Percentiles rank a stretch among this genome's conserved stretches.
phyloP scores from a whole-genome alignment of 2,888 invertebrate genomes.

The Standfussiana lucernea region DNA sequence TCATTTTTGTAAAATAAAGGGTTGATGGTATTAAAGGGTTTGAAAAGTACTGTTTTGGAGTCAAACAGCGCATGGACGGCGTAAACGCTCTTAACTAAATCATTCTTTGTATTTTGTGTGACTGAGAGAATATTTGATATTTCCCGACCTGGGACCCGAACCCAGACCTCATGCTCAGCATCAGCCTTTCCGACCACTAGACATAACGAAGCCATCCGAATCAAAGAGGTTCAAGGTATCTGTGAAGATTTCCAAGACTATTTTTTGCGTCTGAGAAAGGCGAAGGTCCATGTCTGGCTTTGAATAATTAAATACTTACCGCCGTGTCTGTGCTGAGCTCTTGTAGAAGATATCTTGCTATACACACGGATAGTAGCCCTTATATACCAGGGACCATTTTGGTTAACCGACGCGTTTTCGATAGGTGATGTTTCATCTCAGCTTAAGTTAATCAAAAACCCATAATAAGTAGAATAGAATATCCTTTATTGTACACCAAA shows the following conservation, averaged over 20 bases:
- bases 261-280: not conserved
- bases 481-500: too few relatives aligned
- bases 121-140: not conserved
- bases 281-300: not conserved
- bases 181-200: too few relatives aligned
- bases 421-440: too few relatives aligned
- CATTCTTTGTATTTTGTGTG: not conserved
- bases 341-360: not conserved
- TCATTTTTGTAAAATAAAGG: too few relatives aligned
- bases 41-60: too few relatives aligned
- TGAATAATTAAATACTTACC: not conserved
- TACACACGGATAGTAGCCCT: not conserved
- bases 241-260: not conserved
- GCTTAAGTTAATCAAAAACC: not conserved
- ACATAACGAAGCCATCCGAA: not conserved
- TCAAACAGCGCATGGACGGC: too few relatives aligned
- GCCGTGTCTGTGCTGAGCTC: not conserved
- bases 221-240: not conserved
- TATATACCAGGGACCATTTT: not conserved
- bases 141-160: not conserved
- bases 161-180: not conserved
- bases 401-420: too few relatives aligned
- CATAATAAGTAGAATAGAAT: too few relatives aligned
- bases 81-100: too few relatives aligned
- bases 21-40: too few relatives aligned